Conservation (phyloP, 2,888 invertebrate genomes). For the Limenitis camilla region DNA sequence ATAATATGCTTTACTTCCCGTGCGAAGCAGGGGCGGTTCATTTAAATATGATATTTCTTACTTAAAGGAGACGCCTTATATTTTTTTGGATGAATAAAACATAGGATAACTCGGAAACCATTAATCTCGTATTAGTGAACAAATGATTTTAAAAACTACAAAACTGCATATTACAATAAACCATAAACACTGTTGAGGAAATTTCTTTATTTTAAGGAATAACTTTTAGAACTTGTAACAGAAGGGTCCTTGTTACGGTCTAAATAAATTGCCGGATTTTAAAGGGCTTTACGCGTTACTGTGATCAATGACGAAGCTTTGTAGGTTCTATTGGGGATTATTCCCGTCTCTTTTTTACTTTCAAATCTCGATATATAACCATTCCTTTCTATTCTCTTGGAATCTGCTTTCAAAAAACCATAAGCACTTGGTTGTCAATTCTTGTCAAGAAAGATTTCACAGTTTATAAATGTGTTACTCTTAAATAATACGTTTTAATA, state of each 20-base stretch:
- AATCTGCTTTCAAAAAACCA: constrained; percentile 45
- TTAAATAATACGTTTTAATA: background rate
- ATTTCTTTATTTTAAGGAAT: background rate
- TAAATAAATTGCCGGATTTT: constrained; percentile 70
- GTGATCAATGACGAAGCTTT: constrained; percentile 68
- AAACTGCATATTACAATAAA: too few relatives aligned
- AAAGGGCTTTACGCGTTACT: constrained; percentile 65
- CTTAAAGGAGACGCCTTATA: too few relatives aligned
- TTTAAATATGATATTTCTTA: too few relatives aligned
- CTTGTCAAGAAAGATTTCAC: constrained; percentile 52
- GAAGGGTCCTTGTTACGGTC: constrained; percentile 48
- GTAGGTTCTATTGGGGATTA: constrained; percentile 61
- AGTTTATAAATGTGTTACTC: constrained; percentile 37
- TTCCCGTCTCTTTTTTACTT: constrained; percentile 37
- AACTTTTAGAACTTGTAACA: constrained; percentile 6
- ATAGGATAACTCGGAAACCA: too few relatives aligned
- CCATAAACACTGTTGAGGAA: too few relatives aligned
- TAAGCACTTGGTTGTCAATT: constrained; percentile 52
- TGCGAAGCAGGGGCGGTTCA: too few relatives aligned
- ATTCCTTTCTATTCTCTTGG: constrained; percentile 37
- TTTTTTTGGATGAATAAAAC: too few relatives aligned
- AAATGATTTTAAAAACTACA: too few relatives aligned
- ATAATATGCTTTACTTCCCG: too few relatives aligned
- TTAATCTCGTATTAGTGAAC: too few relatives aligned
- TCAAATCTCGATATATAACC: constrained; percentile 23